phyloP scores from a whole-genome alignment of 2,113 vertebrate genomes.

The Rhabdornis inornatus region DNA sequence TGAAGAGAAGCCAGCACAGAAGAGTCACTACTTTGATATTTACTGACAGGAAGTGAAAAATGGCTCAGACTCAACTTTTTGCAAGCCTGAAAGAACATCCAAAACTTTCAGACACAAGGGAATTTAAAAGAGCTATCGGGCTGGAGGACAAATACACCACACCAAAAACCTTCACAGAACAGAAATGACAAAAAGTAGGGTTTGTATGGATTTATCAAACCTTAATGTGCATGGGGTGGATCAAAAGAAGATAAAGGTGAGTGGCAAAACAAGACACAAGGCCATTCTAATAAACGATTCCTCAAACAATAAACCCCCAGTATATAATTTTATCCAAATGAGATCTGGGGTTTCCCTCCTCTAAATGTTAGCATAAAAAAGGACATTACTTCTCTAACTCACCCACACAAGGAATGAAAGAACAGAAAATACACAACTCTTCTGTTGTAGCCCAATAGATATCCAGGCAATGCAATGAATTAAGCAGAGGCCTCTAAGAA shows the following conservation, averaged over 20 bases:
- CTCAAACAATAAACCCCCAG: not conserved
- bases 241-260: not conserved
- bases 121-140: not conserved
- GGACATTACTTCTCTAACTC: not conserved
- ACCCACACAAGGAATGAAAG: not conserved
- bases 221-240: not conserved
- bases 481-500: not conserved
- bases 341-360: not conserved
- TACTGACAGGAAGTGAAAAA: slow-evolving; percentile 49
- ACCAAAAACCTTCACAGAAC: not conserved
- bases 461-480: not conserved
- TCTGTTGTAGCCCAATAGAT: not conserved
- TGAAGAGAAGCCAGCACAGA: not conserved
- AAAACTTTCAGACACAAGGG: slow-evolving; percentile 24
- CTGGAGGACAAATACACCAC: not conserved
- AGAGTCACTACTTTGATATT: slow-evolving; percentile 41
- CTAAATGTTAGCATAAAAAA: not conserved
- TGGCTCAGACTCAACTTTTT: slow-evolving; percentile 16
- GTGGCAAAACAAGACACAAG: not conserved
- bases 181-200: not conserved
- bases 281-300: not conserved
- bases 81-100: not conserved
- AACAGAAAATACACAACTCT: not conserved
- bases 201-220: not conserved
- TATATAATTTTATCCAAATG: not conserved